Conservation (phyloP, 2,113 vertebrate species). For the Indicator maculatus region DNA sequence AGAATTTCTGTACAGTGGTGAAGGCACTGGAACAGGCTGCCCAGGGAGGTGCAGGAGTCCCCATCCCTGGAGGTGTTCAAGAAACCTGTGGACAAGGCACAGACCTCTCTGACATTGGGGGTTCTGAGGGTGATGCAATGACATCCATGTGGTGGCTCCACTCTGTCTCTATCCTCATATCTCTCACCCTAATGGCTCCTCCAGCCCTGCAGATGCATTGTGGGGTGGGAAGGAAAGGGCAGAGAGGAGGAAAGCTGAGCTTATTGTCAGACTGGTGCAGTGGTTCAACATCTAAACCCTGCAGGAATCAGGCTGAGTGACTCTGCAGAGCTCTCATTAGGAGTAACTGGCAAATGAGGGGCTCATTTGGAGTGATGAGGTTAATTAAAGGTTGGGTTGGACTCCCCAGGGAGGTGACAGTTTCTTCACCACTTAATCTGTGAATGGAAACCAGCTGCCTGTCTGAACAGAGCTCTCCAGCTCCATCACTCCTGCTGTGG, state of each 20-base stretch:
- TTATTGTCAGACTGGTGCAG: not conserved
- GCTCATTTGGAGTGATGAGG: slow-evolving; percentile 19
- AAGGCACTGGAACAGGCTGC: too few relatives aligned
- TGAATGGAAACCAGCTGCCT: not conserved
- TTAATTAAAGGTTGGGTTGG: slow-evolving; percentile 44
- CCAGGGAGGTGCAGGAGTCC: too few relatives aligned
- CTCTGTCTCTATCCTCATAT: too few relatives aligned
- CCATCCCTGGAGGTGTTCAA: too few relatives aligned
- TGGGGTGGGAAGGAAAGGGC: not conserved
- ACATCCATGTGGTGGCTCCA: too few relatives aligned
- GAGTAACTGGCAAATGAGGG: slow-evolving; percentile 16
- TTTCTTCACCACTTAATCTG: not conserved
- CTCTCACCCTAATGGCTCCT: not conserved
- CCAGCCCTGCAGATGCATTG: not conserved
- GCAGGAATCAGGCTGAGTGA: not conserved
- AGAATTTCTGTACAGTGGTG: too few relatives aligned
- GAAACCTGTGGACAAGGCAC: too few relatives aligned
- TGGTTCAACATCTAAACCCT: not conserved
- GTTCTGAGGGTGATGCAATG: too few relatives aligned
- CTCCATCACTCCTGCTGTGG: not conserved
- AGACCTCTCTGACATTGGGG: too few relatives aligned
- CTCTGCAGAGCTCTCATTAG: not conserved
- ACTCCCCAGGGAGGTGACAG: not conserved
- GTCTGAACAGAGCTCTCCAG: not conserved
- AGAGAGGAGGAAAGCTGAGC: not conserved